Evolutionary conservation across 2,797 vertebrate genomes (phyloP), one percentile per base, ranked within the genome.

Genomic region (Coendou prehensilis): DNA sequence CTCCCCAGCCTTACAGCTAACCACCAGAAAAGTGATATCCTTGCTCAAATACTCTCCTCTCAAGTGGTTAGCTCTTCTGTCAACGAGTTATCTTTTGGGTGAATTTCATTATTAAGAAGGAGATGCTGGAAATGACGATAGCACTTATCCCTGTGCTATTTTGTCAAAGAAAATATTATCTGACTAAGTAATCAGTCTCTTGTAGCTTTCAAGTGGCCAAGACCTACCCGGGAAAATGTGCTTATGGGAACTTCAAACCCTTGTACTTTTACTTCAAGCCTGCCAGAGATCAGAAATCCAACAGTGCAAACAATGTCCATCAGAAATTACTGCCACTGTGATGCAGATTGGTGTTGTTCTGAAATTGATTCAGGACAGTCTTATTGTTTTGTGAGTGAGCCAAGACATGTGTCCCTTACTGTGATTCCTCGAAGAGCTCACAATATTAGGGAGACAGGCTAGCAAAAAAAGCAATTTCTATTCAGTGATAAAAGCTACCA

Each of bases 151-250:
- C 52, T 41, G 69, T 56, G 26, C 50, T 93, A 56, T 61, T 94
- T 86, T 37, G 0, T 78, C 30, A 54, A 89, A 81, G 90, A 92
- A 92, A 92, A 91, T 56, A 61, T 86, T 67, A 59, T 37, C 63
- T 91, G 69, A 87, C 20, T 56, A 87, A 82, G 37, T 87, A 84
- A 95, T 96, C 76, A 85, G 37, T 52, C 45, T 97, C 64, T 83
- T 15, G 7, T 45, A 57, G 71, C 50, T 89, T 75, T 79, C 23
- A 89, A 85, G 80, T 59, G 54, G 37, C 45, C 50, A 93, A 93
- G 47, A 89, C 33, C 28, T 59, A 56, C 9, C 33, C 7, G 23
- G 54, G 61, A 79, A 93, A 69, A 41, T 54, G 50, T 95, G 50
- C 20, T 82, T 80, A 9, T 61, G 28, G 37, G 59, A 94, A 92